Base-by-base conservation (phyloP, 2,797 vertebrate species). In the Lepidocolaptes lacrymiger region DNA sequence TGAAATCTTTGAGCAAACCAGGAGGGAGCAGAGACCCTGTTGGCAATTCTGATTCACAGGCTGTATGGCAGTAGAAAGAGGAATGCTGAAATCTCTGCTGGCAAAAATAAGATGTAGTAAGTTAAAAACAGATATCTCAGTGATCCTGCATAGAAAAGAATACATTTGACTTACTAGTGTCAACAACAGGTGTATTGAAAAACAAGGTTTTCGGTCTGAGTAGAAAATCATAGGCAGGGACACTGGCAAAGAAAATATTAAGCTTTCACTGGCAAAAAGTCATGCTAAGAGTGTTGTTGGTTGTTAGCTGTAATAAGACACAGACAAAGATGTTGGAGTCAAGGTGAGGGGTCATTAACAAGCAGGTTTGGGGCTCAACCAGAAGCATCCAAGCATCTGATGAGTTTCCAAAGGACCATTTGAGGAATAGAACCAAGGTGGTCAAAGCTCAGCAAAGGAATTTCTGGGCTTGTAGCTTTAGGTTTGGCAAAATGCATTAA, bases 1-100 rank as follows among this genome's bases (percentile, higher is more conserved):
- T 49, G 81, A 88, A 75, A 89, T 79, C 74, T 92, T 93, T 80
- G 86, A 93, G 84, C 52, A 85, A 85, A 79, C 59, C 88, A 68
- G 91, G 36, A 63, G 91, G 93, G 84, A 97, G 75, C 86, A 72
- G 74, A 89, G 78, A 24, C 72, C 84, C 64, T 55, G 64, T 82
- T 83, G 90, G 88, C 71, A 94, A 55, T 87, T 92, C 88, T 82
- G 84, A 94, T 92, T 94, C 90, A 63, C 32, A 49, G 43, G 43
- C 64, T 91, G 54, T 32, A 32, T 2, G 3, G 73, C 67, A 55
- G 37, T 73, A 81, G 74, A 32, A 86, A 68, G 80, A 76, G 43
- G 27, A 71, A 90, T 56, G 46, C 41, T 87, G 77, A 64, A 76
- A 89, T 24, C 59, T 67, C 59, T 7, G 1, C 54, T n/a, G 24